Evolutionary conservation across 2,113 vertebrate genomes (phyloP).

Genomic region (Notarius lentiginosus): DNA sequence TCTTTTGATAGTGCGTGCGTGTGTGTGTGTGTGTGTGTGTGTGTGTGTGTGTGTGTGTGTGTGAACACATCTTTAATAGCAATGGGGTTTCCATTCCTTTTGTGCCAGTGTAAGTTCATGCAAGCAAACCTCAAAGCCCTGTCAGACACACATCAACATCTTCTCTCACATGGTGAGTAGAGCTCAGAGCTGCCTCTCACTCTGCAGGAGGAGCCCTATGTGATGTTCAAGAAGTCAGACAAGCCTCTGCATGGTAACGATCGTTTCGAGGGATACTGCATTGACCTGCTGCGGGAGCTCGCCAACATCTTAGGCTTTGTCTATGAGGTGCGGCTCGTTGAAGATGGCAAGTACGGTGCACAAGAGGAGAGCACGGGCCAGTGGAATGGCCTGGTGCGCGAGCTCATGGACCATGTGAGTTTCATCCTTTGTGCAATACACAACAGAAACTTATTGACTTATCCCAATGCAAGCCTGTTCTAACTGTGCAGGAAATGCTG

Average conservation of each 20-base stretch:
- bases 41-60: slow-evolving; percentile 8
- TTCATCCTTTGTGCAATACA: background rate
- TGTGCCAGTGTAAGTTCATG: slow-evolving; percentile 17
- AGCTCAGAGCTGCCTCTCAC: slow-evolving; percentile 34
- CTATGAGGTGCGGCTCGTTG: slow-evolving; percentile 91
- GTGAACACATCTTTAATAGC: slow-evolving; percentile 6
- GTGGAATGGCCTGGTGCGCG: slow-evolving; percentile 97
- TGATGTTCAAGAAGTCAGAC: slow-evolving; percentile 98
- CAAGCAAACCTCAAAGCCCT: slow-evolving; percentile 32
- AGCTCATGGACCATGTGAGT: slow-evolving; percentile 97
- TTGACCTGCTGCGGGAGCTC: slow-evolving; percentile 92
- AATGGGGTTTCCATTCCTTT: slow-evolving; percentile 1
- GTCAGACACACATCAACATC: slow-evolving; percentile 27
- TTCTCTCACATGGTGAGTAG: background rate
- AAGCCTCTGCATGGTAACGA: slow-evolving; percentile 96
- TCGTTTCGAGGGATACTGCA: slow-evolving; percentile 96
- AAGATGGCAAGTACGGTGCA: slow-evolving; percentile 93
- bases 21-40: background rate
- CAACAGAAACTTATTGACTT: background rate
- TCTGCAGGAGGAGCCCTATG: slow-evolving; percentile 93
- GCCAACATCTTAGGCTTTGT: slow-evolving; percentile 92
- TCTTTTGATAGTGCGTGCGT: slow-evolving; percentile 26
- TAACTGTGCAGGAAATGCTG: background rate
- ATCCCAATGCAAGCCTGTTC: background rate
- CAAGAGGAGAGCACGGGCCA: slow-evolving; percentile 93